Percentiles rank a stretch among this genome's conserved stretches.
phyloP scores from a whole-genome alignment of 1,140 invertebrate genomes.

The Uloborus diversus region DNA sequence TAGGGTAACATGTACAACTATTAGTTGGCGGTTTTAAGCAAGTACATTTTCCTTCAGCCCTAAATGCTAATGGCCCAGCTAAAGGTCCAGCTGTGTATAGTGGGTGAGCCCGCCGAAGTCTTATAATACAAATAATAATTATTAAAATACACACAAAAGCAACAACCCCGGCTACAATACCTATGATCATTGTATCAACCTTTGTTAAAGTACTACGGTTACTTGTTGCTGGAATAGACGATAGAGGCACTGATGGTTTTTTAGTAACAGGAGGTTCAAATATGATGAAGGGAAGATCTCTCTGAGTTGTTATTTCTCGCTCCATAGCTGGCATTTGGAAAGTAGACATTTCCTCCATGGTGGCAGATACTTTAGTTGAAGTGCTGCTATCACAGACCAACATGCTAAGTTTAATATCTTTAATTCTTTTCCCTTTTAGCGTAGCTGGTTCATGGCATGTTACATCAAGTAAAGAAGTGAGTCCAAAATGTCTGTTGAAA shows the following conservation, averaged over 20 bases:
- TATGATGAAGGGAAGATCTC: conserved; percentile 49
- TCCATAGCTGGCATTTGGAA: conserved; percentile 61
- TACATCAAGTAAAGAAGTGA: conserved; percentile 65
- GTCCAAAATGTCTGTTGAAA: conserved; percentile 16
- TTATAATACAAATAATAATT: conserved; percentile 86
- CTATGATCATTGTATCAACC: conserved; percentile 90
- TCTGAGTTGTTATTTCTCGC: conserved; percentile 67
- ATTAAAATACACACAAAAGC: conserved; percentile 88
- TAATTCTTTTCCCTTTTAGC: conserved; percentile 74
- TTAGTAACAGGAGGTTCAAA: conserved; percentile 41
- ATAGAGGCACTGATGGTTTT: conserved; percentile 30
- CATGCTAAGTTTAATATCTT: conserved; percentile 80
- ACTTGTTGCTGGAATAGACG: conserved; percentile 21
- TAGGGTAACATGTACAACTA: conserved; percentile 60
- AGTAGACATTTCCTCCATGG: conserved; percentile 62
- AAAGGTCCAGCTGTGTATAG: conserved; percentile 72
- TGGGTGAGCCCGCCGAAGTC: conserved; percentile 64
- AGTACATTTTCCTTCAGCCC: conserved; percentile 63
- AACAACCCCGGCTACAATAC: conserved; percentile 89
- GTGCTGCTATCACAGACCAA: conserved; percentile 74
- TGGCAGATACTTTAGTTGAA: conserved; percentile 55
- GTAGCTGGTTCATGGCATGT: conserved; percentile 75
- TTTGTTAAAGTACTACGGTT: conserved; percentile 72
- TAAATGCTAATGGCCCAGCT: conserved; percentile 69
- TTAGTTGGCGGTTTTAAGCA: conserved; percentile 64